These are phyloP conservation scores for Schizothorax lantsangensis DNA, from an alignment of 2,797 vertebrate species.

Conservation along the genomic window DNA sequence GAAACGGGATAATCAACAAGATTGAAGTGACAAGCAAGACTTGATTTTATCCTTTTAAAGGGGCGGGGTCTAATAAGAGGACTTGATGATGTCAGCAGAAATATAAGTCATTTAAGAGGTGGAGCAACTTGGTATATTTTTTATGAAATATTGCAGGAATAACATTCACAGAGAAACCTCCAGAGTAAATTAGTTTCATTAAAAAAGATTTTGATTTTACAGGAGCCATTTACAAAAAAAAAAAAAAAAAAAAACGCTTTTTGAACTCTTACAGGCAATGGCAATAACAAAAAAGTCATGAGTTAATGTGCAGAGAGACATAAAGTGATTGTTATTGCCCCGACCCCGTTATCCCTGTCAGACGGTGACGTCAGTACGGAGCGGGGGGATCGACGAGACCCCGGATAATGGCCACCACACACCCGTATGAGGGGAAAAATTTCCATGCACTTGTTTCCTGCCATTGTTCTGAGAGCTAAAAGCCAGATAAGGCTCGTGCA, in stretches of 20 bases:
- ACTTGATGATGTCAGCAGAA: neutral
- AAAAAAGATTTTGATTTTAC: neutral
- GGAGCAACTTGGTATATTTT: neutral
- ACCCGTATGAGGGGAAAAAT: conserved; percentile 74
- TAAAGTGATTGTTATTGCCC: conserved; percentile 36
- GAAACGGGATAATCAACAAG: neutral
- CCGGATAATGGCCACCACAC: conserved; percentile 79
- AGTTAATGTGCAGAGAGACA: conserved; percentile 29
- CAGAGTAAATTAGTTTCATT: no score
- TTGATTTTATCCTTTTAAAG: neutral
- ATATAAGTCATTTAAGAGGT: neutral
- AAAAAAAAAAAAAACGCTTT: neutral
- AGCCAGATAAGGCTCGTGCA: conserved; percentile 81
- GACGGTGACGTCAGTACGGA: conserved; percentile 72
- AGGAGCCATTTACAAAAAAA: neutral
- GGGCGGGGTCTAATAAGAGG: neutral
- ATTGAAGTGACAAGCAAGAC: neutral
- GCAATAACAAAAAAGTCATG: neutral
- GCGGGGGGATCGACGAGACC: conserved; percentile 71
- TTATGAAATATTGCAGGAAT: neutral
- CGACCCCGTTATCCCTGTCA: conserved; percentile 50
- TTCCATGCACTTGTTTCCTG: conserved; percentile 83
- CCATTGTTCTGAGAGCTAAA: conserved; percentile 80
- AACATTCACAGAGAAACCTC: neutral
- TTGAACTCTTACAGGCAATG: neutral